These are phyloP conservation scores for Grus americana DNA, from an alignment of 2,113 vertebrate genomes.

Conservation along the genomic window DNA sequence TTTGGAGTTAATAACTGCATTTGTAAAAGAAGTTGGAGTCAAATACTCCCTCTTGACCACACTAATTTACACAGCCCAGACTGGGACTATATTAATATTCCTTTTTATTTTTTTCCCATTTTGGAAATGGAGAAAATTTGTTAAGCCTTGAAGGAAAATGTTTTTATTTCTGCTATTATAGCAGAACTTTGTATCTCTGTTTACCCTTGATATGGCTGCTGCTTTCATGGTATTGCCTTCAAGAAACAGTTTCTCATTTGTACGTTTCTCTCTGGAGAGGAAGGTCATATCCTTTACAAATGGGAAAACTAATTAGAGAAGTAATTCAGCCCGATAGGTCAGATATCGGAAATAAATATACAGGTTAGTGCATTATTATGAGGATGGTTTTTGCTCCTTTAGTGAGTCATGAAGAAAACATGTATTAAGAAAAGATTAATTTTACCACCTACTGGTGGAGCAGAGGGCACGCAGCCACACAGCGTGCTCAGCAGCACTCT, in stretches of 20 bases:
- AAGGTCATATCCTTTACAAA: conserved; percentile 19
- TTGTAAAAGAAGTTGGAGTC: not conserved
- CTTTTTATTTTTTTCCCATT: not conserved
- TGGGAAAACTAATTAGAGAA: conserved; percentile 52
- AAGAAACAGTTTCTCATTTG: conserved; percentile 13
- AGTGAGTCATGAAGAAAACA: not conserved
- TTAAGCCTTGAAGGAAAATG: conserved; percentile 12
- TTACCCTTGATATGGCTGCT: not conserved
- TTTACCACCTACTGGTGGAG: not conserved
- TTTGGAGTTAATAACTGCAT: not conserved
- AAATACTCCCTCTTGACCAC: not conserved
- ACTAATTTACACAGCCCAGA: not conserved
- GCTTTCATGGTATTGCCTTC: not conserved
- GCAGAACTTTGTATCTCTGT: not conserved
- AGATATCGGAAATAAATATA: not conserved
- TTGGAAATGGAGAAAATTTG: not conserved
- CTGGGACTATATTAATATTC: not conserved
- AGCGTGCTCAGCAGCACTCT: not conserved
- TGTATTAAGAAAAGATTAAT: not conserved
- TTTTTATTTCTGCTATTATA: conserved; percentile 10
- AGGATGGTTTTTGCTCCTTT: not conserved
- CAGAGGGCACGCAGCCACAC: not conserved
- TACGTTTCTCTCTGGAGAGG: not conserved
- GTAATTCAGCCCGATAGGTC: conserved; percentile 40
- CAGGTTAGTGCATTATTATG: not conserved